Evolutionary conservation across 2,888 invertebrate species (phyloP), one percentile per base, ranked within the genome.

Genomic region (Thecophora atra): DNA sequence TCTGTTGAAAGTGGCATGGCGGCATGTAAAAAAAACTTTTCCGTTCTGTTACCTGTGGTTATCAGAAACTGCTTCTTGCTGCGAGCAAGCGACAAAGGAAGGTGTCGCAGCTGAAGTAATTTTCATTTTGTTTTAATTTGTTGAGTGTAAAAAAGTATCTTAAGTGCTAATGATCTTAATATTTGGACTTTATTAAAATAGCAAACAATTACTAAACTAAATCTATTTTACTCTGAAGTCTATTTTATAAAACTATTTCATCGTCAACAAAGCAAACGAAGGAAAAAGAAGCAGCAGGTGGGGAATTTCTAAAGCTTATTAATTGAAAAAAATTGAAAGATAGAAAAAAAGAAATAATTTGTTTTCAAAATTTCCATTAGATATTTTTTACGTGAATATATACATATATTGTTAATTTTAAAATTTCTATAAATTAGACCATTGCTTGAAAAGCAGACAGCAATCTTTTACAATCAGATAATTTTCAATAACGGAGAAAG

Each of bases 331-430:
- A 66, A n/a, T 37, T 8, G 11, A 52, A 26, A 66, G 5, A 19
- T 44, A 24, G 30, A 58, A 68, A 58, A 56, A 68, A n/a, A n/a
- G n/a, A n/a, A n/a, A n/a, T n/a, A n/a, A n/a, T n/a, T n/a, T n/a
- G n/a, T n/a, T n/a, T n/a, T 68, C 58, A 44, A 68, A 68, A 60
- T 68, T 56, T 28, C 44, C 44, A 56, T 30, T 51, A 42, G 56
- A 58, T 44, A 68, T n/a, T n/a, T n/a, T n/a, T n/a, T 42, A 68
- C 68, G 68, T 68, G 60, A 60, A 66, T 67, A 47, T 69, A 56
- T 67, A 17, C 24, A 28, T 60, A 51, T 28, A 28, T 15, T 68
- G 30, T 68, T n/a, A n/a, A n/a, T 5, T 52, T 44, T 65, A 21
- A 42, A 56, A 56, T 54, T n/a, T 56, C 37, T 28, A 11, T 19